Percentiles rank a stretch among this genome's conserved stretches.
Conservation (phyloP, 2,113 vertebrate genomes). For the Brienomyrus longianalis region DNA sequence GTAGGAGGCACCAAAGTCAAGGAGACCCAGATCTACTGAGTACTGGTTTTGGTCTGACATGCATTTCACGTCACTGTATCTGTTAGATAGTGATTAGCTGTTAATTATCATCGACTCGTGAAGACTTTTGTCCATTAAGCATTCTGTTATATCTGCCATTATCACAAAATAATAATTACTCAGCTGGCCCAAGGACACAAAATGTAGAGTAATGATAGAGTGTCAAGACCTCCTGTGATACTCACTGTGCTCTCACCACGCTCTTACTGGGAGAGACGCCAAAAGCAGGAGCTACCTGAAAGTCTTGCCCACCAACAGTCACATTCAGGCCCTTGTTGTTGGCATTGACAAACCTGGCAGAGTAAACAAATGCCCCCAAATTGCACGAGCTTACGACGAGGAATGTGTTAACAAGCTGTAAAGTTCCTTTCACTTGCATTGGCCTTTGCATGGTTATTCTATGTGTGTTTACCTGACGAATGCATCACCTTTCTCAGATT, state of each 20-base stretch:
- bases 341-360: slow-evolving; percentile 78
- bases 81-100: slow-evolving; percentile 24
- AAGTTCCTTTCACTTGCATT: background rate
- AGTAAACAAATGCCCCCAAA: background rate
- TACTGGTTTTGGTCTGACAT: slow-evolving; percentile 36
- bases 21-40: slow-evolving; percentile 67
- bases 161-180: background rate
- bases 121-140: background rate
- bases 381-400: background rate
- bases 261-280: slow-evolving; percentile 55
- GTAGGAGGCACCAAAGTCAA: slow-evolving; percentile 81
- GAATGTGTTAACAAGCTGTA: slow-evolving; percentile 8
- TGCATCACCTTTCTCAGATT: slow-evolving; percentile 66
- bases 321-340: slow-evolving; percentile 57
- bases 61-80: slow-evolving; percentile 57
- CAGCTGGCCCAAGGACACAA: background rate
- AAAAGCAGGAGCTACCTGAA: slow-evolving; percentile 46
- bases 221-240: slow-evolving; percentile 19
- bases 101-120: background rate
- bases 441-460: background rate
- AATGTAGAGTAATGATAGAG: background rate
- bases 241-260: slow-evolving; percentile 71
- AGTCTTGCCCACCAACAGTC: slow-evolving; percentile 44
- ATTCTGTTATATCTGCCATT: background rate
- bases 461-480: slow-evolving; percentile 62